These are phyloP conservation scores for Auanema sp. DNA, from an alignment of 2,888 invertebrate species.

Conservation along the genomic window DNA sequence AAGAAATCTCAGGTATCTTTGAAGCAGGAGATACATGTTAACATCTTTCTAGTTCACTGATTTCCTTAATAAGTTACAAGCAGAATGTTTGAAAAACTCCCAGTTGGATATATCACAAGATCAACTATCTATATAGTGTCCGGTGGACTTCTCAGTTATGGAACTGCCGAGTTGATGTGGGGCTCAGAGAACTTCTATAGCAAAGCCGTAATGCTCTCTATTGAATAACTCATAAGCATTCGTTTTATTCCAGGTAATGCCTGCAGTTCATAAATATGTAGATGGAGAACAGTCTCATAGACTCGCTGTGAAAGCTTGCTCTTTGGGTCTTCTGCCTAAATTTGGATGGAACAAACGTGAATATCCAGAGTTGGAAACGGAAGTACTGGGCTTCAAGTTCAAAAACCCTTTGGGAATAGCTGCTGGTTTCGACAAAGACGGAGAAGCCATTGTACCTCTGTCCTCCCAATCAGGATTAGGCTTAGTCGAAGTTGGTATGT, in stretches of 20 bases:
- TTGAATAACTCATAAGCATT: background rate
- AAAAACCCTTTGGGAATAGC: constrained; percentile 90
- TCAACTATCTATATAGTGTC: constrained; percentile 34
- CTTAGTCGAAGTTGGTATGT: constrained; percentile 84
- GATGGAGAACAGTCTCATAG: constrained; percentile 58
- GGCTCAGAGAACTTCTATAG: constrained; percentile 57
- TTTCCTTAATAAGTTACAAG: constrained; percentile 17
- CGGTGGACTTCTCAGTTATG: constrained; percentile 34
- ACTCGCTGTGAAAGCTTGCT: constrained; percentile 50
- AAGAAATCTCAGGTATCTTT: constrained; percentile 27
- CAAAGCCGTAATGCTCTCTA: constrained; percentile 34
- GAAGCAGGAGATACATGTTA: background rate
- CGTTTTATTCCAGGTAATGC: constrained; percentile 45
- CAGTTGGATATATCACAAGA: constrained; percentile 42
- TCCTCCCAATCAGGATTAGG: constrained; percentile 82
- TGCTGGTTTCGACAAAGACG: constrained; percentile 90
- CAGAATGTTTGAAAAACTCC: constrained; percentile 42
- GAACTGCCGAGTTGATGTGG: constrained; percentile 38
- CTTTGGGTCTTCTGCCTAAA: constrained; percentile 51
- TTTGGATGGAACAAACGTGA: constrained; percentile 53
- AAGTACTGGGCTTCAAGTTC: constrained; percentile 70
- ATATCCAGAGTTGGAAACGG: constrained; percentile 53
- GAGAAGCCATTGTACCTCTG: constrained; percentile 76
- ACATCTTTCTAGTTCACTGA: constrained; percentile 21
- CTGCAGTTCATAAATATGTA: constrained; percentile 48